phyloP scores from a whole-genome alignment of 1,140 invertebrate species.

The Adoxophyes honmai region DNA sequence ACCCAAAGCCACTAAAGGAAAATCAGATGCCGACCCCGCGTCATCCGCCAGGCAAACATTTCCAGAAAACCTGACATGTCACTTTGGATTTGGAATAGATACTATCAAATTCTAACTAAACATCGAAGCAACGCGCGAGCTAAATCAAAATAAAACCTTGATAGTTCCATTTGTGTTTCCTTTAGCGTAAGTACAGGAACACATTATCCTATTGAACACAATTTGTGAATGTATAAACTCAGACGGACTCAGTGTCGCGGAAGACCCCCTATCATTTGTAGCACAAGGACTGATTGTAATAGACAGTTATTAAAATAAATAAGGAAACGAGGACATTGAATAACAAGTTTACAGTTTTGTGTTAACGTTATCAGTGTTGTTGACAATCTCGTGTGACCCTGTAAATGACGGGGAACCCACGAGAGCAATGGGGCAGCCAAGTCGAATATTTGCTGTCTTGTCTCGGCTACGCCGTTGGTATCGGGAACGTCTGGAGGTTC shows the following conservation, averaged over 20 bases:
- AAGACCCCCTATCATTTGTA: conserved; percentile 3
- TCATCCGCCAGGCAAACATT: conserved; percentile 37
- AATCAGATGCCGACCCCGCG: conserved; percentile 42
- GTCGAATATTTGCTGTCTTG: conserved; percentile 86
- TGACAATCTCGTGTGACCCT: not conserved
- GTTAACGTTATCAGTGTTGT: conserved; percentile 12
- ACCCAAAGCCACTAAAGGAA: conserved; percentile 45
- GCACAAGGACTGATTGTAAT: not conserved
- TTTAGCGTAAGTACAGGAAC: not conserved
- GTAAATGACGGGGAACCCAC: conserved; percentile 48
- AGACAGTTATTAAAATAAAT: conserved; percentile 6
- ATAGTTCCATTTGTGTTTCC: not conserved
- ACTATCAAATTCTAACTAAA: conserved; percentile 33
- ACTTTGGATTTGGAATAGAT: conserved; percentile 64
- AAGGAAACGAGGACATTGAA: not conserved
- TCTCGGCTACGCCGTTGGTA: conserved; percentile 86
- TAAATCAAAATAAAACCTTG: not conserved
- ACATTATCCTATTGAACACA: conserved; percentile 14
- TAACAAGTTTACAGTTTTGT: not conserved
- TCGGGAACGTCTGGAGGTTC: conserved; percentile 88
- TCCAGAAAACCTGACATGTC: conserved; percentile 63
- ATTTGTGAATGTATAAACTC: not conserved
- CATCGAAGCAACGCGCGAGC: not conserved
- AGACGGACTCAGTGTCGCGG: not conserved
- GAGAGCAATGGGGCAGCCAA: conserved; percentile 81